Conservation (phyloP, 2,888 invertebrate species). For the Cerastis rubricosa region DNA sequence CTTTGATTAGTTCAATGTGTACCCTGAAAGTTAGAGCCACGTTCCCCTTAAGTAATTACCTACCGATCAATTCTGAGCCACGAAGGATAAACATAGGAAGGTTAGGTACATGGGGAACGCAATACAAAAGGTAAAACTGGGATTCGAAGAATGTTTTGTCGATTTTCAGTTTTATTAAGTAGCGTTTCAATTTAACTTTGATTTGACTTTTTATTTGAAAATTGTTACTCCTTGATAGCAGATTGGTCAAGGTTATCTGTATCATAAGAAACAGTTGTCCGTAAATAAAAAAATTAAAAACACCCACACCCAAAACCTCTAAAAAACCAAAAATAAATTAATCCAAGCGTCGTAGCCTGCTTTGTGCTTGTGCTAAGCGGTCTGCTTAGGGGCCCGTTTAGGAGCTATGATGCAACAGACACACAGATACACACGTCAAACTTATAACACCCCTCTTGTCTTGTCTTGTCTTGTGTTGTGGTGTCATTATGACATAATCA, state of each 20-base stretch:
- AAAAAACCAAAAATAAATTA: too few species aligned
- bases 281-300: background rate
- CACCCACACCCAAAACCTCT: too few species aligned
- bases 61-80: conserved; percentile 74
- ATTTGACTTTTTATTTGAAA: background rate
- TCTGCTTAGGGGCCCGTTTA: too few species aligned
- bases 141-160: conserved; percentile 23
- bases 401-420: too few species aligned
- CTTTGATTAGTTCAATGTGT: conserved; percentile 68
- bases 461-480: too few species aligned
- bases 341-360: too few species aligned
- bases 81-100: conserved; percentile 23
- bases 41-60: conserved; percentile 79
- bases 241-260: background rate
- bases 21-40: conserved; percentile 76
- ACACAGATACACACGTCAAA: too few species aligned
- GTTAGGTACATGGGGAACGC: conserved; percentile 6
- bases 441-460: too few species aligned
- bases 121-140: conserved; percentile 34
- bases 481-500: background rate
- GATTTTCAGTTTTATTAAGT: conserved; percentile 10
- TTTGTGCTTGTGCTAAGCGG: too few species aligned
- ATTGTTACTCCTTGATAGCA: background rate
- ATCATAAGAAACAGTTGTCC: background rate
- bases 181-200: conserved; percentile 8